phyloP scores from a whole-genome alignment of 1,140 invertebrate species.

The Lycorma delicatula region DNA sequence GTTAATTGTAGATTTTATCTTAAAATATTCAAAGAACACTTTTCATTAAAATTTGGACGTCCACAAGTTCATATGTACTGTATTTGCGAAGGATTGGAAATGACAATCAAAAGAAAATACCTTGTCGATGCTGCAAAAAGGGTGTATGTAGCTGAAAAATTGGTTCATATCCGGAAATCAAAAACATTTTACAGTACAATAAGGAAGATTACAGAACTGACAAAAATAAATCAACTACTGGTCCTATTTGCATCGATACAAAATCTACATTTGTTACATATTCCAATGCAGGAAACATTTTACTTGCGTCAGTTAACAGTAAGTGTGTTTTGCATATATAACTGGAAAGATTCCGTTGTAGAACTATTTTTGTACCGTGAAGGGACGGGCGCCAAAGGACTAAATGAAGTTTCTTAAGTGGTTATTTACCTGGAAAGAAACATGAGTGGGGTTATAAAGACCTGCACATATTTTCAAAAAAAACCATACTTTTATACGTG shows the following conservation, averaged over 20 bases:
- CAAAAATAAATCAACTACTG: not conserved
- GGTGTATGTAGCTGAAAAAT: not conserved
- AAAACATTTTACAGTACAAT: not conserved
- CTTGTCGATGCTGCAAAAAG: not conserved
- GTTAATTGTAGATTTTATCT: not conserved
- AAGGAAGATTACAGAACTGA: not conserved
- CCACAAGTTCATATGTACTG: not conserved
- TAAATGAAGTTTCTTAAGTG: slow-evolving; percentile 19
- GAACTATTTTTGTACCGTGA: slow-evolving; percentile 15
- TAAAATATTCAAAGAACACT: not conserved
- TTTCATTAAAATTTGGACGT: not conserved
- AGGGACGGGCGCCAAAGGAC: slow-evolving; percentile 6
- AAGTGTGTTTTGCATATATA: slow-evolving; percentile 18
- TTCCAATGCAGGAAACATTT: slow-evolving; percentile 17
- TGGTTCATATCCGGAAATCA: not conserved
- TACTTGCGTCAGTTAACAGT: slow-evolving; percentile 19
- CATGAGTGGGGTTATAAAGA: not conserved
- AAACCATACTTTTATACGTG: not conserved
- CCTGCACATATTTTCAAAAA: slow-evolving; percentile 6
- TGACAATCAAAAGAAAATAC: not conserved
- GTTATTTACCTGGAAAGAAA: slow-evolving; percentile 5
- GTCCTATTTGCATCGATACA: slow-evolving; percentile 16
- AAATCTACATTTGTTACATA: slow-evolving; percentile 11
- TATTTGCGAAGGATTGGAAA: not conserved
- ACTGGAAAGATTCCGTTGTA: slow-evolving; percentile 2